Conservation (phyloP, 2,797 vertebrate genomes). For the Podargus strigoides region DNA sequence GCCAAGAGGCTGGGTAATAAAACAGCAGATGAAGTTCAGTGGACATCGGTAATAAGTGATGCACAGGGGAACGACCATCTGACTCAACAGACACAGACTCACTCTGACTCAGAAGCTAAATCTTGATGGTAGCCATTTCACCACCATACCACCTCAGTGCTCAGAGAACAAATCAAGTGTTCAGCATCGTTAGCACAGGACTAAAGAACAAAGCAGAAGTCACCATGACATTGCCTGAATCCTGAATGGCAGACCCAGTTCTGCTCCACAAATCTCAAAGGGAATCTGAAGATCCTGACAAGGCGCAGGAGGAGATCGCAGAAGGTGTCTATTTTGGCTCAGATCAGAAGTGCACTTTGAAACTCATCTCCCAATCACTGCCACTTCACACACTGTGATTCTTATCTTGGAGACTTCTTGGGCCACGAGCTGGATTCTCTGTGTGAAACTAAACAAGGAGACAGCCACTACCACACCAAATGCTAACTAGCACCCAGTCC, state of each 20-base stretch:
- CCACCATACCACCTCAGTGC: background rate
- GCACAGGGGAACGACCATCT: background rate
- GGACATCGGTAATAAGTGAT: background rate
- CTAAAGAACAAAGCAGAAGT: background rate
- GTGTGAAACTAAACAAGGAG: background rate
- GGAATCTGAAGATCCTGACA: background rate
- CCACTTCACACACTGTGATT: fast-evolving
- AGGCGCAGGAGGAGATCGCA: fast-evolving
- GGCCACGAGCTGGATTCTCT: background rate
- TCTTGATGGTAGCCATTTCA: background rate
- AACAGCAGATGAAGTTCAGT: background rate
- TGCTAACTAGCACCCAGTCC: background rate
- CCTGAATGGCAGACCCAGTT: background rate
- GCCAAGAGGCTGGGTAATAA: background rate
- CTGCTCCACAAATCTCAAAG: background rate
- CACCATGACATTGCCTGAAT: background rate
- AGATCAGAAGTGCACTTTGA: background rate
- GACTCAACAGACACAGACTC: background rate
- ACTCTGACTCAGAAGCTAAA: background rate
- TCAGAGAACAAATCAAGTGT: background rate
- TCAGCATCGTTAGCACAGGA: background rate
- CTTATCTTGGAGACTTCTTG: background rate
- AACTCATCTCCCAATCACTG: background rate
- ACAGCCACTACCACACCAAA: background rate
- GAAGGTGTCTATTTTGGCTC: background rate